Percentiles rank a stretch among this genome's conserved stretches.
Conservation (phyloP, 2,888 invertebrate genomes). For the Oegoconia quadripuncta region DNA sequence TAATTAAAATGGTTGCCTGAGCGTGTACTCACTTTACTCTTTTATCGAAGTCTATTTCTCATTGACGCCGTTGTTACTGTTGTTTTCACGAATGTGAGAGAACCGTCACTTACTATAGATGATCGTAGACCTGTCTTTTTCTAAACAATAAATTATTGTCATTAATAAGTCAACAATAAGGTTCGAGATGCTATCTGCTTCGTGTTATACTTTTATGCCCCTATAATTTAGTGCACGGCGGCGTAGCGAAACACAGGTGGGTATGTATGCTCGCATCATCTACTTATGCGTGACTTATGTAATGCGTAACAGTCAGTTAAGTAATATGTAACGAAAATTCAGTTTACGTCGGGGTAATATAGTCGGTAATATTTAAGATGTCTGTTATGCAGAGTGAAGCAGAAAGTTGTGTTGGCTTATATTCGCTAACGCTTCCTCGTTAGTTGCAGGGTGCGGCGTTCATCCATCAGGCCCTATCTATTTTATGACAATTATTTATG, state of each 20-base stretch:
- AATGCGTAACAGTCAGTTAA: constrained; percentile 35
- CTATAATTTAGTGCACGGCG: constrained; percentile 40
- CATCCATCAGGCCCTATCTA: constrained; percentile 74
- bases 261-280: constrained; percentile 39
- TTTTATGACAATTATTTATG: constrained; percentile 78
- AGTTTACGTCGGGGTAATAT: neutral
- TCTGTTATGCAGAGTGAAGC: constrained; percentile 16
- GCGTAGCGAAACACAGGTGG: constrained; percentile 34
- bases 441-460: constrained; percentile 43
- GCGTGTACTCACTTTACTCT: constrained; percentile 55
- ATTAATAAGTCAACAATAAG: constrained; percentile 39
- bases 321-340: constrained; percentile 25
- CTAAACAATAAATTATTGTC: constrained; percentile 45
- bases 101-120: constrained; percentile 22
- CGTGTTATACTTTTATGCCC: constrained; percentile 41
- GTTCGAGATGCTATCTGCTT: constrained; percentile 41
- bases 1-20: constrained; percentile 47
- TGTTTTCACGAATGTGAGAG: constrained; percentile 34
- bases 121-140: constrained; percentile 42
- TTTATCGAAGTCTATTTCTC: constrained; percentile 54
- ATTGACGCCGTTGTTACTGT: constrained; percentile 38
- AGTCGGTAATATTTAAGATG: neutral
- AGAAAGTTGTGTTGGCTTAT: constrained; percentile 30
- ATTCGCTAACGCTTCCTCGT: constrained; percentile 55
- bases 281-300: constrained; percentile 32